Percentiles rank a stretch among this genome's conserved stretches.
These are phyloP conservation scores for Anguilla obscura DNA, from an alignment of 2,797 vertebrate genomes.

Conservation along the genomic window DNA sequence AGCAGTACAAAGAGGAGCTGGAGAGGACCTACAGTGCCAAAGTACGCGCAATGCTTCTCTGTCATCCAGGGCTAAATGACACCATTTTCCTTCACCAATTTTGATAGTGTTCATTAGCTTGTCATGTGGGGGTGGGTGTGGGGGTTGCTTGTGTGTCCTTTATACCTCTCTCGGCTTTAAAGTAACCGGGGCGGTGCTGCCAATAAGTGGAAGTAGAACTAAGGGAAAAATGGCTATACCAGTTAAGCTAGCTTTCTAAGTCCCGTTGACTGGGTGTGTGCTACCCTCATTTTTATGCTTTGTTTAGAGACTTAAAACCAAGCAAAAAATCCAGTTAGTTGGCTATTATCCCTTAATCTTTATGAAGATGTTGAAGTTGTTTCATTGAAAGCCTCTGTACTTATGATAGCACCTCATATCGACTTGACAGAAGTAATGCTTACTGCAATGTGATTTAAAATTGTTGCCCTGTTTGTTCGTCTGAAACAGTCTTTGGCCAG, in stretches of 20 bases:
- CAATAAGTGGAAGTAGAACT: neutral
- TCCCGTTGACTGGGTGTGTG: neutral
- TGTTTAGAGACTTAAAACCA: neutral
- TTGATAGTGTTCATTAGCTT: neutral
- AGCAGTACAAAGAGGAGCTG: slow-evolving; percentile 78
- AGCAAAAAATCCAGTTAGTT: neutral
- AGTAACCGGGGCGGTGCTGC: neutral
- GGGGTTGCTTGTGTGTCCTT: neutral
- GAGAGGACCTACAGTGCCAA: slow-evolving; percentile 72
- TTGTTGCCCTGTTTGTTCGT: slow-evolving; percentile 13
- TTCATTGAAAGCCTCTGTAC: neutral
- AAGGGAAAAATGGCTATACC: neutral
- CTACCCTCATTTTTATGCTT: neutral
- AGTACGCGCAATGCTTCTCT: slow-evolving; percentile 60
- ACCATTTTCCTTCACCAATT: neutral
- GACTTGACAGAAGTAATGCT: neutral
- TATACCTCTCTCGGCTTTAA: neutral
- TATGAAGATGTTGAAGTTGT: neutral
- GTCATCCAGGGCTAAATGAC: neutral
- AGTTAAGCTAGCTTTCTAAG: neutral
- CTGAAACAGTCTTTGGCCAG: neutral
- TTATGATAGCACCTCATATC: neutral
- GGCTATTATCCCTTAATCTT: neutral
- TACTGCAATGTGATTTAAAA: neutral
- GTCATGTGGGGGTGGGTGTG: neutral